Evolutionary conservation across 2,797 vertebrate genomes (phyloP).

Genomic region (Peromyscus attwateri): DNA sequence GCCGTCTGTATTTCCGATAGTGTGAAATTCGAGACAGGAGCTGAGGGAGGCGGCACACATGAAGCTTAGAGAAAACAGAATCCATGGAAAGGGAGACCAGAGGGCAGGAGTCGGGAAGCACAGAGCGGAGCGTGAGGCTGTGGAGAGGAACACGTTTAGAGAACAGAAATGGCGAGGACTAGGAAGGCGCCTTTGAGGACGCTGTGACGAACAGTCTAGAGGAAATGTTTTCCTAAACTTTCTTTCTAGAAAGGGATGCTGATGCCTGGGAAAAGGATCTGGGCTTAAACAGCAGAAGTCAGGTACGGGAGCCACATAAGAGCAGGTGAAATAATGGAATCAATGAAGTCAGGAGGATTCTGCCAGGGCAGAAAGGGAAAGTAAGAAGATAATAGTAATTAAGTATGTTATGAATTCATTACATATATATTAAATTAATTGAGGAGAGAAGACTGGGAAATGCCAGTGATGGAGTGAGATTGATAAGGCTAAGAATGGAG

Average conservation of each 20-base stretch:
- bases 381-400: not conserved
- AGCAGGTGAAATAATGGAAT: not conserved
- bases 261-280: not conserved
- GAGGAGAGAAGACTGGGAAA: not conserved
- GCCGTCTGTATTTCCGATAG: not conserved
- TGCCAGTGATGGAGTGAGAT: not conserved
- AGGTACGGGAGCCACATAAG: not conserved
- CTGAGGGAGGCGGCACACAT: fast-evolving
- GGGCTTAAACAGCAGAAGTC: not conserved
- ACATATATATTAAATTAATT: not conserved
- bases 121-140: not conserved
- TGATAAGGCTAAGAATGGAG: not conserved
- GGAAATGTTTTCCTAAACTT: not conserved
- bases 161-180: not conserved
- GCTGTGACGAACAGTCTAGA: not conserved
- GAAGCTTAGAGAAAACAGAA: not conserved
- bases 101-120: not conserved
- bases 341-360: not conserved
- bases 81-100: fast-evolving
- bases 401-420: not conserved
- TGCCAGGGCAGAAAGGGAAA: not conserved
- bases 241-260: not conserved
- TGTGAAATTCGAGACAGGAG: not conserved
- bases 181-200: not conserved
- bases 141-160: not conserved